phyloP scores from a whole-genome alignment of 2,888 invertebrate genomes.

The Serrognathus titanus region DNA sequence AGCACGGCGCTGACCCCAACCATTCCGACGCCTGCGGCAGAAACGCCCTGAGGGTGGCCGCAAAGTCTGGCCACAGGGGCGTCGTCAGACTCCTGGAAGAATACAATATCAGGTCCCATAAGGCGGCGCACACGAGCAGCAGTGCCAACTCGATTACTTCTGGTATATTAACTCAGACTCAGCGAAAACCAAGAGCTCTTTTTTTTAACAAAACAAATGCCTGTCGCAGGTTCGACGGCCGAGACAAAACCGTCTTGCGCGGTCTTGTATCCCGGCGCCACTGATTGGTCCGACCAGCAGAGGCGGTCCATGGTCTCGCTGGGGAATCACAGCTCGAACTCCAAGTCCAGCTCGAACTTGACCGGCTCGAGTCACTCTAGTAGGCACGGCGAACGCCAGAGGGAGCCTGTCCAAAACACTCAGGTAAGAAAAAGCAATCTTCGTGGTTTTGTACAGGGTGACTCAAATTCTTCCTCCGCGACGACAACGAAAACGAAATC shows the following conservation, averaged over 20 bases:
- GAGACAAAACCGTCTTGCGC: conserved; percentile 63
- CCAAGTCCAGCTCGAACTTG: conserved; percentile 75
- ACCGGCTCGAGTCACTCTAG: conserved; percentile 57
- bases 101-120: conserved; percentile 48
- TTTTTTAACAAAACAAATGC: neutral
- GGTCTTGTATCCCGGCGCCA: conserved; percentile 51
- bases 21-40: conserved; percentile 85
- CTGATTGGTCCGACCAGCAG: conserved; percentile 51
- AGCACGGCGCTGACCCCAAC: conserved; percentile 81
- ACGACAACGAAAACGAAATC: too few relatives aligned
- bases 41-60: conserved; percentile 83
- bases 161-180: conserved; percentile 28
- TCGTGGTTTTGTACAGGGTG: too few relatives aligned
- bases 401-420: conserved; percentile 37
- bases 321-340: conserved; percentile 71
- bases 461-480: too few relatives aligned
- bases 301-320: conserved; percentile 56
- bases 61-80: conserved; percentile 85
- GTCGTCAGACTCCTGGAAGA: conserved; percentile 78
- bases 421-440: conserved; percentile 27
- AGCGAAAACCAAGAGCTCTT: neutral
- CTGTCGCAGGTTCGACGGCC: conserved; percentile 53
- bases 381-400: conserved; percentile 43
- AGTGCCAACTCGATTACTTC: conserved; percentile 48
- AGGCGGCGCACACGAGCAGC: conserved; percentile 43